Percentiles rank a stretch among this genome's conserved stretches.
phyloP scores from a whole-genome alignment of 2,113 vertebrate genomes.

The Oceanodroma tethys region DNA sequence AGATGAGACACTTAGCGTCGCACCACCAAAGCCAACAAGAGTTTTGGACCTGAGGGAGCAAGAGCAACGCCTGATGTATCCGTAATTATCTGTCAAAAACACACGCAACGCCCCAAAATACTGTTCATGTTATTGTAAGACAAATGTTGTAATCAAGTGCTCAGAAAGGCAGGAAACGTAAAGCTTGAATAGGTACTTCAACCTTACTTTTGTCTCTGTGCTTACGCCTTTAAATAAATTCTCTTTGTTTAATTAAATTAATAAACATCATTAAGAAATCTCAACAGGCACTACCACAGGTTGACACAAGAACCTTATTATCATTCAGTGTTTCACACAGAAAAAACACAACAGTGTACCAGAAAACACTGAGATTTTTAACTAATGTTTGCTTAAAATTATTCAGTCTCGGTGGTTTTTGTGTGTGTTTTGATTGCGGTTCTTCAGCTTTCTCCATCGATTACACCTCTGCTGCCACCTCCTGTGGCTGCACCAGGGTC shows the following conservation, averaged over 20 bases:
- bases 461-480: background rate
- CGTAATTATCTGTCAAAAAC: background rate
- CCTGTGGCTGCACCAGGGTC: fast-evolving
- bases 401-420: fast-evolving
- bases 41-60: background rate
- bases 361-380: background rate
- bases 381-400: background rate
- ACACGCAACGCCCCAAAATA: background rate
- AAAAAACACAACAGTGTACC: background rate
- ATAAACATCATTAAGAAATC: background rate
- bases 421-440: background rate
- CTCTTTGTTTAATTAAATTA: slow-evolving; percentile 6
- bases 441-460: background rate
- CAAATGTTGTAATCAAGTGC: background rate
- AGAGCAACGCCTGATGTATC: background rate
- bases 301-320: background rate
- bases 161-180: background rate
- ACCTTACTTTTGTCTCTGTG: background rate
- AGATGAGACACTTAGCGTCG: background rate
- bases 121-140: background rate
- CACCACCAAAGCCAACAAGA: background rate
- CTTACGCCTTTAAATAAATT: background rate
- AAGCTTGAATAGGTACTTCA: background rate
- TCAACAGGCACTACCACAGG: background rate
- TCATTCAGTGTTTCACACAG: background rate